These are phyloP conservation scores for Cheracebus regulus DNA, from an alignment of 2,797 vertebrate species.

Conservation along the genomic window DNA sequence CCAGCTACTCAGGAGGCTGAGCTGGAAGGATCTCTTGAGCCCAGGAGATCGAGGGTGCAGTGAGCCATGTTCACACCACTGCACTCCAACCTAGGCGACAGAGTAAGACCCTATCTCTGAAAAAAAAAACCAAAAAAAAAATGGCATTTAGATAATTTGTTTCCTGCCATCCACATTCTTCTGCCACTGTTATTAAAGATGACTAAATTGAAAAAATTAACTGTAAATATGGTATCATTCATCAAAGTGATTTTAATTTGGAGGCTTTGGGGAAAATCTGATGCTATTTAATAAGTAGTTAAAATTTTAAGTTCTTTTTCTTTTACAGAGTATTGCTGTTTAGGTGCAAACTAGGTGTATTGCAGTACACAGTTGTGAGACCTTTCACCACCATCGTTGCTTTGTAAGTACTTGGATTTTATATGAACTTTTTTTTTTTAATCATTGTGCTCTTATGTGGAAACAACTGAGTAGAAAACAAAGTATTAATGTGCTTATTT, in stretches of 20 bases:
- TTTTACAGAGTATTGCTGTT: slow-evolving; percentile 93
- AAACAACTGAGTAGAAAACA: slow-evolving; percentile 19
- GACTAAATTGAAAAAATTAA: background rate
- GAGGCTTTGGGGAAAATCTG: background rate
- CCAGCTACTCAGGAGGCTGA: no score
- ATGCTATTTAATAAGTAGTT: background rate
- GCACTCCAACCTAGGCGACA: background rate
- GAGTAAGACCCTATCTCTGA: no score
- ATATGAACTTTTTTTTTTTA: slow-evolving; percentile 14
- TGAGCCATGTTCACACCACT: background rate
- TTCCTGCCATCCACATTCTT: background rate
- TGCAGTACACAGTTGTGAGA: slow-evolving; percentile 98
- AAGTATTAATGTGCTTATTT: background rate
- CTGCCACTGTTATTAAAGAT: background rate
- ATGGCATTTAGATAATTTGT: background rate
- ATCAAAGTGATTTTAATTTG: background rate
- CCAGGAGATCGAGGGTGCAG: background rate
- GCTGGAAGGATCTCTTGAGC: background rate
- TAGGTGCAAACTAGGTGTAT: slow-evolving; percentile 96
- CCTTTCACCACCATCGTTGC: slow-evolving; percentile 97
- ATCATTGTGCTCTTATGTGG: slow-evolving; percentile 42
- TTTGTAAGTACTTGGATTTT: slow-evolving; percentile 89
- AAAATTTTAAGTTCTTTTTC: slow-evolving; percentile 53
- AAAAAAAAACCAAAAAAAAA: background rate
- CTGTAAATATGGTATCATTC: background rate